These are phyloP conservation scores for Eudasyphora cyanicolor DNA, from an alignment of 2,888 invertebrate species.

Conservation along the genomic window DNA sequence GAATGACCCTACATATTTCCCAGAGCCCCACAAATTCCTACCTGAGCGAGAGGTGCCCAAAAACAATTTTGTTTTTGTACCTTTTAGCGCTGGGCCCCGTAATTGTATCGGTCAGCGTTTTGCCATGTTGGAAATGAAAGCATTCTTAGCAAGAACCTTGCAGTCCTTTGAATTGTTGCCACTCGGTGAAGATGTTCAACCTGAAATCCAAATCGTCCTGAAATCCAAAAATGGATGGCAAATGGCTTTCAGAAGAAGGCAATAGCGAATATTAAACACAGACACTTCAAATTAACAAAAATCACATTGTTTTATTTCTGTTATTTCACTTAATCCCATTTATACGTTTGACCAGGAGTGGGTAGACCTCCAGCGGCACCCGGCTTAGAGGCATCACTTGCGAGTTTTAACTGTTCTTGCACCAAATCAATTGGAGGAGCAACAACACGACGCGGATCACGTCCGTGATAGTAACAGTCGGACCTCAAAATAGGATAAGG, in stretches of 20 bases:
- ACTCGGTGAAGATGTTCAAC: conserved; percentile 55
- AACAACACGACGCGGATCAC: conserved; percentile 92
- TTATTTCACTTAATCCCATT: conserved; percentile 81
- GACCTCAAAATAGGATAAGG: conserved; percentile 89
- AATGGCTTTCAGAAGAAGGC: conserved; percentile 63
- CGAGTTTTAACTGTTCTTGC: conserved; percentile 69
- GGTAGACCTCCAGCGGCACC: conserved; percentile 80
- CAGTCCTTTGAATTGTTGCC: conserved; percentile 66
- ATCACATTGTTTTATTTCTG: conserved; percentile 28
- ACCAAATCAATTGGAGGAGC: conserved; percentile 76
- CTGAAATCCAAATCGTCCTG: conserved; percentile 60
- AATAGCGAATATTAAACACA: conserved; percentile 10
- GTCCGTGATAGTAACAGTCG: conserved; percentile 90
- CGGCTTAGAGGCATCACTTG: conserved; percentile 74
- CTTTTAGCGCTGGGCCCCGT: conserved; percentile 77
- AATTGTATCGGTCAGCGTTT: conserved; percentile 78
- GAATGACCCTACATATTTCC: conserved; percentile 65
- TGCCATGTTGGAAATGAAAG: conserved; percentile 68
- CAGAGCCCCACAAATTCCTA: conserved; percentile 67
- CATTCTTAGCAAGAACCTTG: conserved; percentile 67
- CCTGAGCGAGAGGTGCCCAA: conserved; percentile 67
- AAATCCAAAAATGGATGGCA: conserved; percentile 67
- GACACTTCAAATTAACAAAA: background rate
- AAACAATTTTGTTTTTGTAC: conserved; percentile 68
- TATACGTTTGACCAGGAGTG: conserved; percentile 82